Conservation (phyloP, 2,113 vertebrate genomes). For the Labeo catla region DNA sequence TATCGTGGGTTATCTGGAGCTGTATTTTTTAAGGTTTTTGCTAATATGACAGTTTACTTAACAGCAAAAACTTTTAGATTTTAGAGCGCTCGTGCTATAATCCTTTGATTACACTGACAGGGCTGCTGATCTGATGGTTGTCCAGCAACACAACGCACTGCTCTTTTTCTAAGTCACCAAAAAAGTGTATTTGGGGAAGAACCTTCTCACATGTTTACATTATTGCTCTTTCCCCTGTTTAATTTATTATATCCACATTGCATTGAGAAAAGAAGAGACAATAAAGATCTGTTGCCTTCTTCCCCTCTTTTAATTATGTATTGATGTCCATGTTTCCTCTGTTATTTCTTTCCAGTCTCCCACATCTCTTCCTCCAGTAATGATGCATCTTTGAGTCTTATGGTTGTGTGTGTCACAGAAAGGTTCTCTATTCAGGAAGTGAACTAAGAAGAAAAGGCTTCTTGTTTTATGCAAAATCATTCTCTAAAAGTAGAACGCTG, state of each 20-base stretch:
- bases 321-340: background rate
- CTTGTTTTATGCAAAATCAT: slow-evolving; percentile 29
- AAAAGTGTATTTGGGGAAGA: background rate
- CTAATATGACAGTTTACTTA: too few species aligned
- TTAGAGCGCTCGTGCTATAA: too few species aligned
- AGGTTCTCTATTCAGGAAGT: background rate
- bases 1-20: too few species aligned
- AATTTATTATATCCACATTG: background rate
- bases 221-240: background rate
- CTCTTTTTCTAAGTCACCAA: too few species aligned
- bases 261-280: background rate
- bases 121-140: too few species aligned
- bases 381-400: background rate
- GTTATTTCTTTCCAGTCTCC: background rate
- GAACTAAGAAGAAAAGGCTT: background rate
- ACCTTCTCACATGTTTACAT: background rate
- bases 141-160: too few species aligned
- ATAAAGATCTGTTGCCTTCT: background rate
- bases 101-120: too few species aligned
- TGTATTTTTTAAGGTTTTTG: too few species aligned
- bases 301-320: background rate
- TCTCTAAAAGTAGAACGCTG: slow-evolving; percentile 13
- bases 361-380: background rate
- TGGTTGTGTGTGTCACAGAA: background rate
- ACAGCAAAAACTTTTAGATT: too few species aligned